phyloP scores from a whole-genome alignment of 2,888 invertebrate species.

The Syrphus vitripennis region DNA sequence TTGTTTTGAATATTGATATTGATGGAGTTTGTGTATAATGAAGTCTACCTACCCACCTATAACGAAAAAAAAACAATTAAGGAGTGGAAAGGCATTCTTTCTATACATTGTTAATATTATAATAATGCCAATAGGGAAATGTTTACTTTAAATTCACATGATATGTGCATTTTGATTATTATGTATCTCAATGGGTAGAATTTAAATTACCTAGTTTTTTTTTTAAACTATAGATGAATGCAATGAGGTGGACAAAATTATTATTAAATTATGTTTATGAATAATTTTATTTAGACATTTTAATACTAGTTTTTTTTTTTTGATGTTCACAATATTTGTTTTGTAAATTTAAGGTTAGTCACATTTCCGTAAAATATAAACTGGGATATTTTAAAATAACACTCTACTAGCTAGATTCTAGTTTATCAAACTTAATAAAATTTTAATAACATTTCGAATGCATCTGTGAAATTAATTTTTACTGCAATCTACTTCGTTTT shows the following conservation, averaged over 20 bases:
- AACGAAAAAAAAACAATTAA: background rate
- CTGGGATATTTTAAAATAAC: too few species aligned
- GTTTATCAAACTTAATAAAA: too few species aligned
- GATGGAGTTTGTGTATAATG: background rate
- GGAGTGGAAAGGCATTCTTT: slow-evolving; percentile 1
- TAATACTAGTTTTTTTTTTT: background rate
- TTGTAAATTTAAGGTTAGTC: background rate
- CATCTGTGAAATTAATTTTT: too few species aligned
- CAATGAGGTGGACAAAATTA: background rate
- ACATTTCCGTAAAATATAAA: background rate
- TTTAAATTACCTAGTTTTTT: slow-evolving; percentile 26
- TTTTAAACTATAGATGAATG: background rate
- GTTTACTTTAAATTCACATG: slow-evolving; percentile 20
- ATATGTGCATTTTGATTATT: slow-evolving; percentile 3
- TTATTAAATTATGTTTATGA: background rate
- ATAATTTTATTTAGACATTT: background rate
- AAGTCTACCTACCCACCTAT: too few species aligned
- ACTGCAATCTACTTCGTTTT: too few species aligned
- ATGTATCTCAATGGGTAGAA: background rate
- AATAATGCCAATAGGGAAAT: background rate
- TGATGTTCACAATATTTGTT: background rate
- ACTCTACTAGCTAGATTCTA: too few species aligned
- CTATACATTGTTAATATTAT: background rate
- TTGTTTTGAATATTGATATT: slow-evolving; percentile 1
- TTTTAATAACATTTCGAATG: too few species aligned